Conservation (phyloP, 2,888 invertebrate genomes). For the Odontocolon sp. region DNA sequence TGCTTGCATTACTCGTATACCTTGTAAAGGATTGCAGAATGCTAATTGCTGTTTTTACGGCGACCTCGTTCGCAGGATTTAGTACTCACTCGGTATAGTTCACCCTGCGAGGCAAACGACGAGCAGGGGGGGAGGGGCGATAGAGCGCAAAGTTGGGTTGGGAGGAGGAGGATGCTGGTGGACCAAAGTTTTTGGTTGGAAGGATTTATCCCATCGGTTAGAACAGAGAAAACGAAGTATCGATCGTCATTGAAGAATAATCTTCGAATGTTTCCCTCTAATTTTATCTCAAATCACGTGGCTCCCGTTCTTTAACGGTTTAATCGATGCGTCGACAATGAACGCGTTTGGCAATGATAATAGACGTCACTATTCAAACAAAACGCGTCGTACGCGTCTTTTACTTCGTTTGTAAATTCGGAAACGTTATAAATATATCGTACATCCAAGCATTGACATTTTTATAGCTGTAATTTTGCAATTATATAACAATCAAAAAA, state of each 20-base stretch:
- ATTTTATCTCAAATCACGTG: slow-evolving; percentile 18
- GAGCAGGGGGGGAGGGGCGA: background rate
- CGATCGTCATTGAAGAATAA: slow-evolving; percentile 3
- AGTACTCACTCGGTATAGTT: slow-evolving; percentile 41
- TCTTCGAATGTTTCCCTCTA: background rate
- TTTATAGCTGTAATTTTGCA: too few relatives aligned
- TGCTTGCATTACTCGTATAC: background rate
- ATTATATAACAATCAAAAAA: too few relatives aligned
- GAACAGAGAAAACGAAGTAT: background rate
- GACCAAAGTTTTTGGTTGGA: too few relatives aligned
- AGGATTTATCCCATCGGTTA: slow-evolving; percentile 35
- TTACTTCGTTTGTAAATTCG: too few relatives aligned
- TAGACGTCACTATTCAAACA: too few relatives aligned
- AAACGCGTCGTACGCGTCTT: too few relatives aligned
- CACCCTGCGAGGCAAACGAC: slow-evolving; percentile 21
- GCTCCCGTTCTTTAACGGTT: background rate
- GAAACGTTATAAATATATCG: too few relatives aligned
- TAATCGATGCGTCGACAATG: too few relatives aligned
- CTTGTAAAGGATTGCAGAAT: slow-evolving; percentile 53
- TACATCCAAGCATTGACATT: too few relatives aligned
- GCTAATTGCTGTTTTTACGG: slow-evolving; percentile 58
- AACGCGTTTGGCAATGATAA: too few relatives aligned
- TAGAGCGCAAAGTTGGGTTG: background rate
- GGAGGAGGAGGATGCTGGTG: slow-evolving; percentile 15
- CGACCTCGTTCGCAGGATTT: slow-evolving; percentile 55